Percentiles rank a stretch among this genome's conserved stretches.
phyloP scores from a whole-genome alignment of 2,888 invertebrate species.

The Lepetodrilus schrolli region DNA sequence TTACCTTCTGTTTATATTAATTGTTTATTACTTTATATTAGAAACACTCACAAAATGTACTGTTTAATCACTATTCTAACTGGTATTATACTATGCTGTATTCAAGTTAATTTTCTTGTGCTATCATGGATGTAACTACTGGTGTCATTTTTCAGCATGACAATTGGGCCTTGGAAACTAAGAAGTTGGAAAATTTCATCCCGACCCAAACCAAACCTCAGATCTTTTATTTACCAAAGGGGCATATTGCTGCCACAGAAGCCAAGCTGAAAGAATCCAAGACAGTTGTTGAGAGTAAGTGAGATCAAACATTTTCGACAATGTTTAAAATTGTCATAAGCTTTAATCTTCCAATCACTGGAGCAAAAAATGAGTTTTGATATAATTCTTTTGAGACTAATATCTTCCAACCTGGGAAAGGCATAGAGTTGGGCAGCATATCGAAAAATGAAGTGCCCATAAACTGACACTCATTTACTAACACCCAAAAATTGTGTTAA shows the following conservation, averaged over 20 bases:
- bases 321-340: not conserved
- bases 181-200: conserved; percentile 87
- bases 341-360: not conserved
- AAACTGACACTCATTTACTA: too few species aligned
- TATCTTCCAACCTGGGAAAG: too few species aligned
- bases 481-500: too few species aligned
- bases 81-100: too few species aligned
- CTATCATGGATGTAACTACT: too few species aligned
- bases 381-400: not conserved
- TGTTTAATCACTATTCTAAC: too few species aligned
- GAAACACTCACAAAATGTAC: too few species aligned
- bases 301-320: not conserved
- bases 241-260: conserved; percentile 52
- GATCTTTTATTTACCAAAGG: conserved; percentile 87
- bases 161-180: conserved; percentile 88
- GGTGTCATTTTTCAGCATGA: conserved; percentile 78
- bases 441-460: too few species aligned
- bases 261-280: conserved; percentile 59
- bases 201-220: conserved; percentile 90
- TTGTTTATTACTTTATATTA: too few species aligned
- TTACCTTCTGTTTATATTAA: too few species aligned
- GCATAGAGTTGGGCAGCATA: too few species aligned
- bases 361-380: not conserved
- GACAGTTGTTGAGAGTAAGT: conserved; percentile 64
- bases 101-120: too few species aligned